Evolutionary conservation across 2,797 vertebrate genomes (phyloP), one percentile per base, ranked within the genome.

Genomic region (Coranthus polyacanthus): DNA sequence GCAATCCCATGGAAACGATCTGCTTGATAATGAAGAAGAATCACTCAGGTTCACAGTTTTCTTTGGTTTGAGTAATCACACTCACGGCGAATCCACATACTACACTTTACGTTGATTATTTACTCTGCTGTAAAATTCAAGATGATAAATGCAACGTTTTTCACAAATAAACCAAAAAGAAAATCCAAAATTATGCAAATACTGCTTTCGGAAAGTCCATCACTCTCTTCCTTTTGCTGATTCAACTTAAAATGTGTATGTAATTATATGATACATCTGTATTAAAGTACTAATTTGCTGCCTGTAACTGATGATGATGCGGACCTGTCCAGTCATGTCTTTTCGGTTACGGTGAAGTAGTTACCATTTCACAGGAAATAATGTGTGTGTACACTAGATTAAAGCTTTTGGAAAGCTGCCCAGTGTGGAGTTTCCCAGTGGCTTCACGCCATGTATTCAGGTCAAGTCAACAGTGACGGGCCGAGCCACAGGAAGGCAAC

Each of bases 391-490:
- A 9, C 10, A 12, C 2, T 3, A 17, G 68, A 62, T 72, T 17
- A 73, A 58, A 72, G 45, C 34, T 42, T 32, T 65, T 64, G 73
- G 77, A 76, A 36, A 38, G 0, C 29, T 22, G 62, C 62, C 70
- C 46, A 61, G 72, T 18, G 57, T 75, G 88, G 90, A 88, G 69
- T 92, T 92, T 87, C 91, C 90, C 75, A 16, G 50, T 20, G 11
- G 58, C 54, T 45, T 15, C 34, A 26, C 32, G 11, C 34, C 26
- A 43, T 38, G 24, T 60, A 50, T 56, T 79, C 17, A 77, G n/a
- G 17, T 68, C 55, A 78, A 43, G 7, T 63, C 54, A 80, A 47
- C 54, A 46, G 43, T 37, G 72, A 82, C 5, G 3, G n/a, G n/a
- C 18, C 47, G 38, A 20, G 57, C 9, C 45, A 37, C 26, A 51